These are phyloP conservation scores for Vesta saturnalis DNA, from an alignment of 2,888 invertebrate species.

Conservation along the genomic window DNA sequence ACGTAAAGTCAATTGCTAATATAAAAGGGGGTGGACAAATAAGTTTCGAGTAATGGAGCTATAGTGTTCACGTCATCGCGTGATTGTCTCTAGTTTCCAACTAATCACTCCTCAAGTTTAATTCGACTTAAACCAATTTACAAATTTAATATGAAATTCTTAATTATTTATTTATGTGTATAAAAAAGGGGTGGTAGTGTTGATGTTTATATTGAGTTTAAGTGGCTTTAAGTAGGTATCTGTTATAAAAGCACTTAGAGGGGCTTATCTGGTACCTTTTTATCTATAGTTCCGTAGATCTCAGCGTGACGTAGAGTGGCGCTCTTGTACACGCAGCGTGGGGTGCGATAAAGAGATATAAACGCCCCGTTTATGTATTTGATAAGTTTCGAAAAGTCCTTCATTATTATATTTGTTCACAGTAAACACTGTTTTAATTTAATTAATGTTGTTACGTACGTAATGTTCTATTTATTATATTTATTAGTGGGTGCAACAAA, in stretches of 20 bases:
- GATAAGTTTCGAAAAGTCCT: conserved; percentile 20
- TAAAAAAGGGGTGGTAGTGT: conserved; percentile 10
- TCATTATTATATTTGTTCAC: background rate
- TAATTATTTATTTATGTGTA: background rate
- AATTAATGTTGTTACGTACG: background rate
- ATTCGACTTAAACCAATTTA: conserved; percentile 54
- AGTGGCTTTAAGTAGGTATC: conserved; percentile 25
- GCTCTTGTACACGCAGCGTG: conserved; percentile 43
- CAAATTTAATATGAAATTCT: conserved; percentile 55
- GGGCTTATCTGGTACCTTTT: conserved; percentile 46
- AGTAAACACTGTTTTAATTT: background rate
- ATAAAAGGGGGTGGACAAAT: conserved; percentile 22
- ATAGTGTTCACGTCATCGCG: conserved; percentile 56
- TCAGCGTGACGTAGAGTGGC: conserved; percentile 51
- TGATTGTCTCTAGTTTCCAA: conserved; percentile 55
- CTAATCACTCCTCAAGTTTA: conserved; percentile 55
- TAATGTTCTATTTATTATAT: too few relatives aligned
- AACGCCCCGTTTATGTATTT: conserved; percentile 29
- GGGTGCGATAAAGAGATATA: conserved; percentile 28
- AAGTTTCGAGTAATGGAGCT: conserved; percentile 29
- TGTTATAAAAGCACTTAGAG: conserved; percentile 26
- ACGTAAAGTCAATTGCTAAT: too few relatives aligned
- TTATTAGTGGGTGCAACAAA: background rate
- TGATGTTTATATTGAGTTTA: conserved; percentile 12
- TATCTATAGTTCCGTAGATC: conserved; percentile 41